These are phyloP conservation scores for Cryptomyrus ogoouensis DNA, from an alignment of 2,113 vertebrate species.

Conservation along the genomic window DNA sequence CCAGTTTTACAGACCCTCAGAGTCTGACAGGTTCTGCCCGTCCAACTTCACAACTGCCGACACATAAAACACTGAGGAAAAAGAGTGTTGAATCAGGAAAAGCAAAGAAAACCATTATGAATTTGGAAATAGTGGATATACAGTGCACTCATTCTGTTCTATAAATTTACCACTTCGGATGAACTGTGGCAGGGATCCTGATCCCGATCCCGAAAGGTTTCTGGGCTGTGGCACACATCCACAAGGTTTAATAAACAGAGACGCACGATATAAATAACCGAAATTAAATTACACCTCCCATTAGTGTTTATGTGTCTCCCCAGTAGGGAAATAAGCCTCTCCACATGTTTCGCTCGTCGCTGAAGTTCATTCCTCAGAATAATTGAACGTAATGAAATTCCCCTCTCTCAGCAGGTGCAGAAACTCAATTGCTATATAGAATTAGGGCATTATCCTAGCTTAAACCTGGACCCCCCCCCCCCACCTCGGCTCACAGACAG, in stretches of 20 bases:
- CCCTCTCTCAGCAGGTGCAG: constrained; percentile 45
- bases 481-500: background rate
- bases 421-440: constrained; percentile 19
- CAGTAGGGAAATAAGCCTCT: constrained; percentile 30
- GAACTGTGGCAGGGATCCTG: background rate
- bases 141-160: background rate
- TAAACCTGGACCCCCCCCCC: background rate
- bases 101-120: background rate
- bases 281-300: constrained; percentile 50
- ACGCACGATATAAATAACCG: constrained; percentile 40
- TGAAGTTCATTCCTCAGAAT: constrained; percentile 43
- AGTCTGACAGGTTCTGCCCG: background rate
- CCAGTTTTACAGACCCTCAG: background rate
- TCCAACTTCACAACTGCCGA: background rate
- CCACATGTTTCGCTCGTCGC: constrained; percentile 44
- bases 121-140: background rate
- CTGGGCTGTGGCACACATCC: background rate
- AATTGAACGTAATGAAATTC: constrained; percentile 59
- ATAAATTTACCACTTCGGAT: background rate
- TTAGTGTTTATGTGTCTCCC: constrained; percentile 25
- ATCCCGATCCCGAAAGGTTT: background rate
- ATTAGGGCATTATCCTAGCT: constrained; percentile 19
- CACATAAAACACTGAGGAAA: background rate
- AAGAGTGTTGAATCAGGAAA: background rate
- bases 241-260: constrained; percentile 19